A percentile compares a stretch with the other conserved stretches of the same genome.
Evolutionary conservation across 2,888 invertebrate species (phyloP).

Genomic region (Ashinkailepas kermadecensis): DNA sequence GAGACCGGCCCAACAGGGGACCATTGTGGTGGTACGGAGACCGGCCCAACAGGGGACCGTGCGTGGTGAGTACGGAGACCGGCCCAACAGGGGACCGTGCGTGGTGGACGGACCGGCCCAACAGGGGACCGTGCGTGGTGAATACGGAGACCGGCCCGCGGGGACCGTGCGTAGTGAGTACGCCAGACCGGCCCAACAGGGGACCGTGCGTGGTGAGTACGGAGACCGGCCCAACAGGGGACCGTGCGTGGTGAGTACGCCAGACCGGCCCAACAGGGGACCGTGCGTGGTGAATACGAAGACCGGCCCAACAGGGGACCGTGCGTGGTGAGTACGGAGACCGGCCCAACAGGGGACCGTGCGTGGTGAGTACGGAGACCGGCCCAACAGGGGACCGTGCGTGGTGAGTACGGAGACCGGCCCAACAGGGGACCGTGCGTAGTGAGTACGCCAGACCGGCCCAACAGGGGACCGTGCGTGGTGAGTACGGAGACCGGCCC

Average conservation of each 20-base stretch:
- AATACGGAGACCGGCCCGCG: too few relatives aligned
- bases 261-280: slow-evolving; percentile 30
- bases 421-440: slow-evolving; percentile 31
- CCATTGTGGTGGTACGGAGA: too few relatives aligned
- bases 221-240: slow-evolving; percentile 30
- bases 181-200: slow-evolving; percentile 29
- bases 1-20: too few relatives aligned
- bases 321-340: slow-evolving; percentile 29
- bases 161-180: too few relatives aligned
- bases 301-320: slow-evolving; percentile 31
- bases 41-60: too few relatives aligned
- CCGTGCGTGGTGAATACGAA: slow-evolving; percentile 31
- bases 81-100: too few relatives aligned
- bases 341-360: slow-evolving; percentile 31
- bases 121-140: too few relatives aligned
- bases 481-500: slow-evolving; percentile 28
- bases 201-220: slow-evolving; percentile 32
- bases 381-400: slow-evolving; percentile 31
- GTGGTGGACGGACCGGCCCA: too few relatives aligned
- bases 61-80: too few relatives aligned
- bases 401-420: slow-evolving; percentile 27
- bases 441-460: too few relatives aligned
- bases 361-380: slow-evolving; percentile 28
- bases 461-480: slow-evolving; percentile 31
- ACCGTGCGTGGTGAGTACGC: too few relatives aligned